phyloP scores from a whole-genome alignment of 2,888 invertebrate species.

The Chalcis sispes region DNA sequence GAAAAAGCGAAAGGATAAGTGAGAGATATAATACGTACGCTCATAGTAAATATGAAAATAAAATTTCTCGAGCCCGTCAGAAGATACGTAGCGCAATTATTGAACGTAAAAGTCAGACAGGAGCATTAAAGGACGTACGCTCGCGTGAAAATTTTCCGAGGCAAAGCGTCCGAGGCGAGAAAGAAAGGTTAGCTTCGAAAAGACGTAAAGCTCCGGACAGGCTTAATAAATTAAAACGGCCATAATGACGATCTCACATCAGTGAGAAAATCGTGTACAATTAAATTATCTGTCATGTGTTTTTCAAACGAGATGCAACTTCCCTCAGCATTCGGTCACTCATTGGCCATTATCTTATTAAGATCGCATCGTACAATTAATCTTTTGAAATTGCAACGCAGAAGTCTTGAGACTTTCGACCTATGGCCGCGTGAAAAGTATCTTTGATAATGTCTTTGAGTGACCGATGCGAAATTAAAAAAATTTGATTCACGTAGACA shows the following conservation, averaged over 20 bases:
- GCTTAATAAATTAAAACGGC: slow-evolving; percentile 74
- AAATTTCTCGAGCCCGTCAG: slow-evolving; percentile 33
- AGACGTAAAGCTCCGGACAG: too few species aligned
- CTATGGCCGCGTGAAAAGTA: not conserved
- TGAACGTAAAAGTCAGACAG: slow-evolving; percentile 50
- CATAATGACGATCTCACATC: slow-evolving; percentile 62
- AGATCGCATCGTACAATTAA: slow-evolving; percentile 34
- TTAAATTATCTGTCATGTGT: slow-evolving; percentile 64
- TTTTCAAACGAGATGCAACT: slow-evolving; percentile 37
- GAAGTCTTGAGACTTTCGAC: not conserved
- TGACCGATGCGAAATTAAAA: not conserved
- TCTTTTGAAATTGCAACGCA: slow-evolving; percentile 21
- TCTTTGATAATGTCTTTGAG: not conserved
- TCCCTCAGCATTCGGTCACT: slow-evolving; percentile 20
- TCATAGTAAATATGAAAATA: slow-evolving; percentile 33
- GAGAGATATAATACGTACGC: slow-evolving; percentile 36
- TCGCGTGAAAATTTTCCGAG: not conserved
- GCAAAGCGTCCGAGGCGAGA: not conserved
- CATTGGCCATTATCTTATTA: slow-evolving; percentile 53
- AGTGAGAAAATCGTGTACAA: slow-evolving; percentile 56
- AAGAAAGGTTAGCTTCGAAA: too few species aligned
- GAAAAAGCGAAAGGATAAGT: slow-evolving; percentile 35
- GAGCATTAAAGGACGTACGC: slow-evolving; percentile 19
- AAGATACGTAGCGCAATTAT: not conserved
- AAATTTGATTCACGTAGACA: not conserved